Evolutionary conservation across 2,888 invertebrate species (phyloP).

Genomic region (Xestia rhomboidea): DNA sequence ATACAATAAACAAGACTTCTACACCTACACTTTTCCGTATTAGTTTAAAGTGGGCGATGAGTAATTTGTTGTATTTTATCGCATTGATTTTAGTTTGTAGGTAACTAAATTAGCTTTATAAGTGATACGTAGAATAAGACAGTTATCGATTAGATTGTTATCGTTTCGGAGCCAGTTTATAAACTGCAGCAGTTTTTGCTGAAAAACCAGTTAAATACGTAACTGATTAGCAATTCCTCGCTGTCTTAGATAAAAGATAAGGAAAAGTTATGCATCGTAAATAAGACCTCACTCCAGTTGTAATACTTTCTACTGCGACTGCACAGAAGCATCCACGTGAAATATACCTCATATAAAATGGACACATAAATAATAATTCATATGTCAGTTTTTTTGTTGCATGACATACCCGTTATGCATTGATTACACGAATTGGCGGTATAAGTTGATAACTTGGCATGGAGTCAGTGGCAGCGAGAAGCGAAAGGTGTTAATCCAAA

Average conservation of each 20-base stretch:
- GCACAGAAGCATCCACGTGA: constrained; percentile 43
- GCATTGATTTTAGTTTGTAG: constrained; percentile 27
- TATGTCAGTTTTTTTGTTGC: constrained; percentile 54
- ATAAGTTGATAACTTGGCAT: constrained; percentile 66
- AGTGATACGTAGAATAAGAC: constrained; percentile 25
- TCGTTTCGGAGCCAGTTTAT: constrained; percentile 36
- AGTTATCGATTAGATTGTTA: constrained; percentile 30
- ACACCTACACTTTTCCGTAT: constrained; percentile 34
- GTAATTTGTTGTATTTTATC: constrained; percentile 26
- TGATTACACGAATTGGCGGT: constrained; percentile 71
- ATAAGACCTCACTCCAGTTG: constrained; percentile 36
- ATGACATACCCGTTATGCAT: constrained; percentile 69
- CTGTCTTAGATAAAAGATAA: constrained; percentile 59
- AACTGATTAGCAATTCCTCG: constrained; percentile 49
- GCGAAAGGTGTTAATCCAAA: not conserved
- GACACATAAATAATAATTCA: constrained; percentile 56
- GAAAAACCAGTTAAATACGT: constrained; percentile 17
- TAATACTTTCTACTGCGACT: constrained; percentile 47
- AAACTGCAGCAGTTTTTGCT: constrained; percentile 25
- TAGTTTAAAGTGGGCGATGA: constrained; percentile 42
- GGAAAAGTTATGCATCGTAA: constrained; percentile 49
- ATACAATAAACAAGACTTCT: constrained; percentile 32
- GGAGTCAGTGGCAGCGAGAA: constrained; percentile 21
- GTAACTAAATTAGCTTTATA: constrained; percentile 11
- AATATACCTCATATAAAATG: constrained; percentile 57